These are phyloP conservation scores for Physella acuta DNA, from an alignment of 1,140 invertebrate species.

Conservation along the genomic window DNA sequence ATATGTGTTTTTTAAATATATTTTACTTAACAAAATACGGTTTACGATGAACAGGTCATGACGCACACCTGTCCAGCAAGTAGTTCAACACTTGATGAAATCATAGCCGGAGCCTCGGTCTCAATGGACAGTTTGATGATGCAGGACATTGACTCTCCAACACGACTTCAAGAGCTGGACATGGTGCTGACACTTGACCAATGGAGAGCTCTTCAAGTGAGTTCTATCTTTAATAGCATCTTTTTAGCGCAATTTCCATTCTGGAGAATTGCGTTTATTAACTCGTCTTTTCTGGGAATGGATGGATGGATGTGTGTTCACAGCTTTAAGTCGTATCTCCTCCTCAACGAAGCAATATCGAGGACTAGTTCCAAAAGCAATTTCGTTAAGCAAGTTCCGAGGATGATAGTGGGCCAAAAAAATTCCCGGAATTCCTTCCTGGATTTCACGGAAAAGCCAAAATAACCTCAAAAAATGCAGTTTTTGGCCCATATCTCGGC, in stretches of 20 bases:
- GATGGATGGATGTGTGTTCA: neutral
- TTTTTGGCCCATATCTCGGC: too few relatives aligned
- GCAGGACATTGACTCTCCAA: neutral
- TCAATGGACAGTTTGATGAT: neutral
- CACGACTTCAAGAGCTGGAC: neutral
- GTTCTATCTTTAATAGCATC: conserved; percentile 1
- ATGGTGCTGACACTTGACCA: conserved; percentile 15
- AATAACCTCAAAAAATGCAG: too few relatives aligned
- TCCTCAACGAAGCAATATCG: neutral
- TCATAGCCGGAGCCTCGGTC: neutral
- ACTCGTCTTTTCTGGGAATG: neutral
- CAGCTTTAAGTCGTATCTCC: neutral
- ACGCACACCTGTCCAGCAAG: too few relatives aligned
- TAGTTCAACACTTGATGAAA: neutral
- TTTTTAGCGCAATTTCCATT: neutral
- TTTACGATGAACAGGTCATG: neutral
- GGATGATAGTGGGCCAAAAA: too few relatives aligned
- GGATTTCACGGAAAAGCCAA: too few relatives aligned
- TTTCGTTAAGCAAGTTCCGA: too few relatives aligned
- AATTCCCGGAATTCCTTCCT: too few relatives aligned
- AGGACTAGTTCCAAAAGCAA: too few relatives aligned
- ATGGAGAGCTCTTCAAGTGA: conserved; percentile 3
- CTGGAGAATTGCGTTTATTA: neutral
- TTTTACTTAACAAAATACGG: neutral
- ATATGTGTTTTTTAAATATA: neutral